Conservation (phyloP, 2,797 vertebrate species). For the Microctenopoma stevenorrisi region DNA sequence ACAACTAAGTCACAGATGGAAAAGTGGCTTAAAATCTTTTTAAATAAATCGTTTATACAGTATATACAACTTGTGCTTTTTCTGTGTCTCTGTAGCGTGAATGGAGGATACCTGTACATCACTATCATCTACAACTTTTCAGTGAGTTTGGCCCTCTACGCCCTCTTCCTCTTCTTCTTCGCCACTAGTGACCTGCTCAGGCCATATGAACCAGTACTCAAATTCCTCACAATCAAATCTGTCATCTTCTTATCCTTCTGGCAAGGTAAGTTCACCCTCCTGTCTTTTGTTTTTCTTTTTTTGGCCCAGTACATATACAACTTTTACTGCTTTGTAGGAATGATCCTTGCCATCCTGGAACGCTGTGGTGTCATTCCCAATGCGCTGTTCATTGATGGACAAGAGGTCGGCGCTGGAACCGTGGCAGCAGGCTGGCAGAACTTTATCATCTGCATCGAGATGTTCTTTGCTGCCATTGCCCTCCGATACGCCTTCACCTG, state of each 20-base stretch:
- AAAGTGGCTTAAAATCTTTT: not conserved
- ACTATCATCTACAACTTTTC: slow-evolving; percentile 96
- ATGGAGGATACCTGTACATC: slow-evolving; percentile 94
- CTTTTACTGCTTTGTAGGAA: slow-evolving; percentile 77
- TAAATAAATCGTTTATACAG: not conserved
- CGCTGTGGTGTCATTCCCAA: slow-evolving; percentile 91
- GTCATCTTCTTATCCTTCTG: slow-evolving; percentile 98
- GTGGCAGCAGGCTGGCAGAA: slow-evolving; percentile 97
- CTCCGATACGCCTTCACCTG: slow-evolving; percentile 92
- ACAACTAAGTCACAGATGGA: not conserved
- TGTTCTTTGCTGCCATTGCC: slow-evolving; percentile 93
- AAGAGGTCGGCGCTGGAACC: slow-evolving; percentile 90
- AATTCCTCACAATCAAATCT: slow-evolving; percentile 97
- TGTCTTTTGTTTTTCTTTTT: not conserved
- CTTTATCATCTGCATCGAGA: slow-evolving; percentile 96
- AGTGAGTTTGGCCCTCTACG: slow-evolving; percentile 93
- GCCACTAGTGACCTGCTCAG: slow-evolving; percentile 93
- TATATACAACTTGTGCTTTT: not conserved
- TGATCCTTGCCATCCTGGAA: slow-evolving; percentile 93
- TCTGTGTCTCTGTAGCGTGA: slow-evolving; percentile 80
- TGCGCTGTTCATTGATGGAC: slow-evolving; percentile 86
- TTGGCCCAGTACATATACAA: not conserved
- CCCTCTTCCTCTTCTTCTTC: slow-evolving; percentile 95
- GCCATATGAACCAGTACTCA: slow-evolving; percentile 92
- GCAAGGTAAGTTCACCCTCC: slow-evolving; percentile 85